Evolutionary conservation across 2,888 invertebrate genomes (phyloP), one percentile per base, ranked within the genome.

Genomic region (Tubulanus polymorphus): DNA sequence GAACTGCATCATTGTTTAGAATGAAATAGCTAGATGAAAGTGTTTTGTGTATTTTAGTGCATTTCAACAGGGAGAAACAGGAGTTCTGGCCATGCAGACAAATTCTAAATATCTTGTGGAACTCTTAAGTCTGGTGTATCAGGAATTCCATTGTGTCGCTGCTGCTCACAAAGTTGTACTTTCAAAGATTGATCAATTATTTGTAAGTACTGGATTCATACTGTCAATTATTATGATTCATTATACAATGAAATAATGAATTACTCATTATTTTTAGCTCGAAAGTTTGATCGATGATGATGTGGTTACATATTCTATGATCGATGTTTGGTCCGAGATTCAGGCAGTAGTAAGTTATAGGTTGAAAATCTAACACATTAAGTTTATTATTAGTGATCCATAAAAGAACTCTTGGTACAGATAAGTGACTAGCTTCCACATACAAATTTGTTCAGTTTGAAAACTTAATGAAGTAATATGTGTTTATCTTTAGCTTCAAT

Each of bases 241-340:
- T n/a, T n/a, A n/a, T n/a, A n/a, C n/a, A n/a, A n/a, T n/a, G n/a
- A n/a, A n/a, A n/a, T n/a, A n/a, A n/a, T n/a, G n/a, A n/a, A n/a
- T n/a, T n/a, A n/a, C 35, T 32, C n/a, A 10, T 32, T n/a, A 32
- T 41, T 15, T 15, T 15, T 3, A 41, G 41, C 15, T 3, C 23
- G 5, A 5, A 20, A 15, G 15, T 8, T 18, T 20, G 20, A 41
- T 8, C 15, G 20, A 18, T 41, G 35, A 10, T 10, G 41, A 41
- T 15, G 15, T 41, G 6, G 41, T 41, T 53, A 74, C 87, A 47
- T 90, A 89, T 73, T 85, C 85, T 70, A 84, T 88, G 73, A 83
- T 87, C 37, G 89, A 91, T 74, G 91, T 91, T 64, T 94, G 93
- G 93, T 86, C 87, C 41, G 89, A 91, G 68, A 89, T 92, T 35